A percentile compares a stretch with the other conserved stretches of the same genome.
These are phyloP conservation scores for Jordanella pulchra DNA, from an alignment of 2,797 vertebrate species.

Conservation along the genomic window DNA sequence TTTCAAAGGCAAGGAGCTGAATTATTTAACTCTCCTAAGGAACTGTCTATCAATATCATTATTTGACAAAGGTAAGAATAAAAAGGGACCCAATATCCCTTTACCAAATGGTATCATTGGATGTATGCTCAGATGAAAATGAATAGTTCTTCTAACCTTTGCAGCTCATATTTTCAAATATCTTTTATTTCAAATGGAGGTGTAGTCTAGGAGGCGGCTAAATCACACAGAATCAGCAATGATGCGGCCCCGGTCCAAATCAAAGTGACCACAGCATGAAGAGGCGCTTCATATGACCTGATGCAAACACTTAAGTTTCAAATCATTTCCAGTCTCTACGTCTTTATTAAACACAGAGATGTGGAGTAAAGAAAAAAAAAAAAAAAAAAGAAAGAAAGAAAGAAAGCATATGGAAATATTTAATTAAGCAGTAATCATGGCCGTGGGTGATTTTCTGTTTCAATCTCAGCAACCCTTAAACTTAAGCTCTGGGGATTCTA, in stretches of 20 bases:
- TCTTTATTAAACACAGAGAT: slow-evolving; percentile 60
- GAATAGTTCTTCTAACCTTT: slow-evolving; percentile 2
- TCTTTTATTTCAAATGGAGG: slow-evolving; percentile 17
- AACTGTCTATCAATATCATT: slow-evolving; percentile 41
- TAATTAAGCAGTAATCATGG: slow-evolving; percentile 82
- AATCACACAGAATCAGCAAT: slow-evolving; percentile 47
- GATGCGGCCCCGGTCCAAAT: slow-evolving; percentile 29
- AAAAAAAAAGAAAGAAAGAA: too few species aligned
- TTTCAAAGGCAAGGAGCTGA: slow-evolving; percentile 57
- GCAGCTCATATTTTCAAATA: slow-evolving; percentile 16
- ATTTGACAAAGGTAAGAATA: slow-evolving; percentile 24
- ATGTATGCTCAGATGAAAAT: slow-evolving; percentile 5
- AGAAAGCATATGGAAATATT: slow-evolving; percentile 72
- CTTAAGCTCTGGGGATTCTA: slow-evolving; percentile 80
- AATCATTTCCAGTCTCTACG: slow-evolving; percentile 45
- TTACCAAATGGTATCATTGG: slow-evolving; percentile 29
- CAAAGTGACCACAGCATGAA: slow-evolving; percentile 42
- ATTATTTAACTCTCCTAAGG: slow-evolving; percentile 60
- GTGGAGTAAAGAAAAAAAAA: slow-evolving; percentile 57
- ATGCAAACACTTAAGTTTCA: slow-evolving; percentile 46
- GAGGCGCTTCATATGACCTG: slow-evolving; percentile 37
- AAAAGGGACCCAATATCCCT: slow-evolving; percentile 14
- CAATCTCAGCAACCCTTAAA: slow-evolving; percentile 74
- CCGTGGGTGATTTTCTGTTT: slow-evolving; percentile 81
- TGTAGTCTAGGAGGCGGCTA: slow-evolving; percentile 22